Evolutionary conservation across 2,113 vertebrate genomes (phyloP).

Genomic region (Phainopepla nitens): DNA sequence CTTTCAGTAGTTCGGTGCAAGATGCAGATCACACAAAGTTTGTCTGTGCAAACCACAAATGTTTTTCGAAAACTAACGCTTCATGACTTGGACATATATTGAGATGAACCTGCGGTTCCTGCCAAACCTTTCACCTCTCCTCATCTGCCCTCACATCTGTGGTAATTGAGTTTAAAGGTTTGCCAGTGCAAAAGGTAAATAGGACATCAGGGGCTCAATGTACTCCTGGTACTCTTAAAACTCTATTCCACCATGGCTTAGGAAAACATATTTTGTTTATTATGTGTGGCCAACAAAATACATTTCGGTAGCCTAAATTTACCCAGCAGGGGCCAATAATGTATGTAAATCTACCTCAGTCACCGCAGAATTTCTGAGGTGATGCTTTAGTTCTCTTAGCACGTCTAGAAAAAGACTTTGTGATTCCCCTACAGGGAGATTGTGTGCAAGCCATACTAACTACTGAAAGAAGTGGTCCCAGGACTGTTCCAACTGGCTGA

Average conservation of each 20-base stretch:
- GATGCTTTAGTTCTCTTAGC: background rate
- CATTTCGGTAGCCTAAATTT: background rate
- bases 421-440: background rate
- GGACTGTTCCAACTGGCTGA: constrained; percentile 24
- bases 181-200: background rate
- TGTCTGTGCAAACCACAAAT: background rate
- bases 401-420: background rate
- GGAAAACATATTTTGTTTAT: background rate
- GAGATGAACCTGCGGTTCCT: background rate
- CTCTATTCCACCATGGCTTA: background rate
- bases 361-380: background rate
- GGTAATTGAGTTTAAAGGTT: background rate
- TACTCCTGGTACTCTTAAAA: background rate
- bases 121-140: background rate
- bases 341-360: background rate
- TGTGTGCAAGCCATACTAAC: background rate
- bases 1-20: background rate
- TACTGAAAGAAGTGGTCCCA: constrained; percentile 1
- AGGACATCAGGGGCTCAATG: background rate
- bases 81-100: background rate
- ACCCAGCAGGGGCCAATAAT: background rate
- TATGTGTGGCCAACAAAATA: background rate
- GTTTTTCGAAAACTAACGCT: background rate
- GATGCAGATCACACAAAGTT: background rate
- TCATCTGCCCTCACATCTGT: background rate